Percentiles rank a stretch among this genome's conserved stretches.
Evolutionary conservation across 1,140 invertebrate species (phyloP).

Genomic region (Drosophila nikananu): DNA sequence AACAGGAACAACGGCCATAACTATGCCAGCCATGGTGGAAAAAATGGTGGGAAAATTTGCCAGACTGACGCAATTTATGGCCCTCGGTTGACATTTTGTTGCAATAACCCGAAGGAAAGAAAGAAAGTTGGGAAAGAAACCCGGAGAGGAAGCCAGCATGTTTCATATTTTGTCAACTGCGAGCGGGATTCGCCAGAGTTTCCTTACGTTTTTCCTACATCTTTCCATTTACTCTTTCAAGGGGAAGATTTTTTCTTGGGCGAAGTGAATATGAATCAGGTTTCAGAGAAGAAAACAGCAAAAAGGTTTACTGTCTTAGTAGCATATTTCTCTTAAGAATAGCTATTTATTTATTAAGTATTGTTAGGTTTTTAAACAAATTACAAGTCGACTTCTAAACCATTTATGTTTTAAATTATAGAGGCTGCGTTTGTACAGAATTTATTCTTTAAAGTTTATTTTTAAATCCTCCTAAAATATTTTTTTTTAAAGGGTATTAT

Average conservation of each 20-base stretch:
- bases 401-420: neutral
- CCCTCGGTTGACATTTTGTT: conserved; percentile 78
- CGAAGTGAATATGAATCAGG: neutral
- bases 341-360: neutral
- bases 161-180: conserved; percentile 78
- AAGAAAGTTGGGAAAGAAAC: conserved; percentile 32
- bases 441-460: too few species aligned
- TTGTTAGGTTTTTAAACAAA: neutral
- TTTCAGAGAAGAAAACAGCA: neutral
- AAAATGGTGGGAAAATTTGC: conserved; percentile 67
- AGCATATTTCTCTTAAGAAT: too few species aligned
- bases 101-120: conserved; percentile 67
- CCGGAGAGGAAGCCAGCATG: conserved; percentile 57
- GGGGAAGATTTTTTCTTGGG: neutral
- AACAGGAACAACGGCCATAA: neutral
- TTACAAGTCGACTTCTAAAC: neutral
- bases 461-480: neutral
- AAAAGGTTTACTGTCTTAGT: neutral
- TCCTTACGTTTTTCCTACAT: conserved; percentile 4
- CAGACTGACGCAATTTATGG: conserved; percentile 79
- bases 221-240: conserved; percentile 13
- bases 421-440: too few species aligned
- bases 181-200: conserved; percentile 33
- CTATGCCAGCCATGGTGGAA: conserved; percentile 11
- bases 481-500: neutral